A percentile compares a stretch with the other conserved stretches of the same genome.
Conservation (phyloP, 2,888 invertebrate species). For the Cephus pulcher region DNA sequence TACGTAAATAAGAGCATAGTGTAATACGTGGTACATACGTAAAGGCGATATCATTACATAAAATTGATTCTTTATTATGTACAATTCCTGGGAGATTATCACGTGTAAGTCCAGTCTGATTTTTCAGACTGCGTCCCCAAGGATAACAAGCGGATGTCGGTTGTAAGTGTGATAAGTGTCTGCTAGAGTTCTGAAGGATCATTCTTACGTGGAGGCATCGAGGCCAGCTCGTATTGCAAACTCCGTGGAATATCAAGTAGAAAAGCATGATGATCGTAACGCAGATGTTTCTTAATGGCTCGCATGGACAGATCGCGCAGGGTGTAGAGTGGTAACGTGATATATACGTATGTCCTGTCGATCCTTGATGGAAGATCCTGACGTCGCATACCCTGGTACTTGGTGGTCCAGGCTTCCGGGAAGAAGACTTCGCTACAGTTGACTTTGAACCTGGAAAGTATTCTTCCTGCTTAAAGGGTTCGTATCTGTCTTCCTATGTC, state of each 20-base stretch:
- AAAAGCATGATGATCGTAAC: slow-evolving; percentile 46
- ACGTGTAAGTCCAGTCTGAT: neutral
- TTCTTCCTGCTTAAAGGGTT: neutral
- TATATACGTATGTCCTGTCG: slow-evolving; percentile 43
- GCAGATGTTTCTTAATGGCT: slow-evolving; percentile 46
- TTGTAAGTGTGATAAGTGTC: neutral
- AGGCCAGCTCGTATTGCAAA: slow-evolving; percentile 51
- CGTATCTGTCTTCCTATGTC: neutral
- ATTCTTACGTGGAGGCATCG: slow-evolving; percentile 39
- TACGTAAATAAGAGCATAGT: neutral
- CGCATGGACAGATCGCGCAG: slow-evolving; percentile 50
- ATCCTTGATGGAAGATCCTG: slow-evolving; percentile 32
- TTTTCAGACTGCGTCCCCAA: neutral
- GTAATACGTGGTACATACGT: neutral
- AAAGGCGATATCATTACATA: neutral
- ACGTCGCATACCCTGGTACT: slow-evolving; percentile 29
- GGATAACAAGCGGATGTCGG: neutral
- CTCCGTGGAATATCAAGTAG: slow-evolving; percentile 54
- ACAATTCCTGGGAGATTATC: neutral
- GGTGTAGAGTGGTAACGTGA: slow-evolving; percentile 50
- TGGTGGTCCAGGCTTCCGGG: slow-evolving; percentile 46
- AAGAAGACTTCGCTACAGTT: slow-evolving; percentile 53
- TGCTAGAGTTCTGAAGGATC: slow-evolving; percentile 13
- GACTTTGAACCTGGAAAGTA: slow-evolving; percentile 45
- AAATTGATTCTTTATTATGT: neutral